Evolutionary conservation across 2,797 vertebrate species (phyloP).

Genomic region (Cephalopachus bancanus): DNA sequence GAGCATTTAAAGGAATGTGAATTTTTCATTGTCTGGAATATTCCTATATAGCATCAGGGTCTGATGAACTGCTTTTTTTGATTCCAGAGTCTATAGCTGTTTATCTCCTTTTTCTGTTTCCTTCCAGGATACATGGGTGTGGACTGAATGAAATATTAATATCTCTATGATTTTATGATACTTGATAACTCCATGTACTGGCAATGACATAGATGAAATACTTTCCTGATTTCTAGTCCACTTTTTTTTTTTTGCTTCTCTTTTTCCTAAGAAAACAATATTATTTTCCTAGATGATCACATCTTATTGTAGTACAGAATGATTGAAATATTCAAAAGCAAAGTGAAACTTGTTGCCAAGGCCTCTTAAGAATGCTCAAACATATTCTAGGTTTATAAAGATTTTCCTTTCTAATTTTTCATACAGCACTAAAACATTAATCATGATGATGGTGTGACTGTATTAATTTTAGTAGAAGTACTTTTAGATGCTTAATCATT

Average conservation of each 20-base stretch:
- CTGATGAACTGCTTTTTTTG: background rate
- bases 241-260: slow-evolving; percentile 36
- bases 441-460: slow-evolving; percentile 25
- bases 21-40: slow-evolving; percentile 43
- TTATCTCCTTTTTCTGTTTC: background rate
- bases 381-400: slow-evolving; percentile 49
- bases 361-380: slow-evolving; percentile 45
- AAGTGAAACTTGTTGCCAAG: background rate
- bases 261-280: background rate
- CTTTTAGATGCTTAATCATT: slow-evolving; percentile 54
- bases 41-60: slow-evolving; percentile 33
- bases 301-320: slow-evolving; percentile 6
- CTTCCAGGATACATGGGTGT: background rate
- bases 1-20: slow-evolving; percentile 63
- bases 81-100: background rate
- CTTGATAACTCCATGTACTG: background rate
- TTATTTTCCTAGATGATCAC: background rate
- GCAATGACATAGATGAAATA: background rate
- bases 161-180: slow-evolving; percentile 32
- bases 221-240: background rate
- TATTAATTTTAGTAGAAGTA: slow-evolving; percentile 52
- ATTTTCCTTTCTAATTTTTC: background rate
- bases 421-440: slow-evolving; percentile 48
- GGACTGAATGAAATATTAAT: slow-evolving; percentile 39
- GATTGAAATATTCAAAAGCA: slow-evolving; percentile 74